Evolutionary conservation across 2,113 vertebrate genomes (phyloP).

Genomic region (Pogona vitticeps): DNA sequence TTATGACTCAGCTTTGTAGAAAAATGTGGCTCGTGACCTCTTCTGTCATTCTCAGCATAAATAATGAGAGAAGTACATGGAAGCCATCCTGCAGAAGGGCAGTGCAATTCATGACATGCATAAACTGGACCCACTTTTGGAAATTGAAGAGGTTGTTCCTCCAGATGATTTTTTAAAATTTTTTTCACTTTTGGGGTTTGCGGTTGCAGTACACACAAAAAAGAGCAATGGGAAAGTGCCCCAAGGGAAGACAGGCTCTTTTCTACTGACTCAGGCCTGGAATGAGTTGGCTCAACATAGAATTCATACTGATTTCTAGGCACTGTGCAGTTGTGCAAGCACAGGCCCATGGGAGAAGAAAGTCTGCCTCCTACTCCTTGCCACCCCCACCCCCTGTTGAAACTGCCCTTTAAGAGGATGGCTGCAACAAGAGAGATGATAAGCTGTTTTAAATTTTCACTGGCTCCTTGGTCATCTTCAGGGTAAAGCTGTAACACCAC

Average conservation of each 20-base stretch:
- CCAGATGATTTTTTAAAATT: neutral
- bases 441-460: no score
- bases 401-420: no score
- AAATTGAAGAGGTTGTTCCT: neutral
- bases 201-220: neutral
- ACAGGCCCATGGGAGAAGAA: no score
- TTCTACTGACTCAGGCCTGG: neutral
- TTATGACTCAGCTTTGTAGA: neutral
- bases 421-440: no score
- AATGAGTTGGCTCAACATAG: no score
- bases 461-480: no score
- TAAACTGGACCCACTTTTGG: neutral
- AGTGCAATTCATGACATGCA: rapidly evolving
- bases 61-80: neutral
- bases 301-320: no score
- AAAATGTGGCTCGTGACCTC: conserved; percentile 28
- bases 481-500: no score
- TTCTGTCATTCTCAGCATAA: neutral
- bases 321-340: no score
- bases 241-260: neutral
- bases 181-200: neutral
- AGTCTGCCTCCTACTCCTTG: no score
- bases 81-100: conserved; percentile 1
- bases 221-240: neutral
- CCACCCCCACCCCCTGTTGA: no score